Base-by-base conservation (phyloP, 2,888 invertebrate species). In the Polymixis lichenea region DNA sequence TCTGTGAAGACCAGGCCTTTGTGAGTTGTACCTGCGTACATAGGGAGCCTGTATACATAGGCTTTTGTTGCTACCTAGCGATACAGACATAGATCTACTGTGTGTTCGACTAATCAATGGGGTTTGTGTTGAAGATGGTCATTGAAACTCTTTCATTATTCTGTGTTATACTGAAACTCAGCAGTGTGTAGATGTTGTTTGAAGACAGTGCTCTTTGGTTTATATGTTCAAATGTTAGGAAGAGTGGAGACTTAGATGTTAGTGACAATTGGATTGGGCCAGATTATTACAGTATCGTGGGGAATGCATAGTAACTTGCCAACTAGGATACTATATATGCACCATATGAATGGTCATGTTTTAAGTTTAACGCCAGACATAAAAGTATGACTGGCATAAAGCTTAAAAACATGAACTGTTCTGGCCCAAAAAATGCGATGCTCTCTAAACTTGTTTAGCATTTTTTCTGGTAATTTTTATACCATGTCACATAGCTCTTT, bases 1-100 rank as follows among this genome's bases (percentile, higher is more conserved):
- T 51, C 77, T 61, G 55, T 49, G 56, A 55, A 69, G 60, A 69
- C 64, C 53, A 43, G 66, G 56, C 64, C 58, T 60, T 72, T 61
- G 67, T 60, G 67, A 66, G 56, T 49, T 55, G 15, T 43, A 19
- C 32, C 64, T 64, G 28, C 22, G 55, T 17, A 74, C 1, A 66
- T 19, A 38, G 3, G 51, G 17, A 5, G 15, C 2, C 11, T 53
- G 13, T 76, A 11, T 56, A 28, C 4, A 3, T 61, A 43, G 13
- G 7, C 69, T 61, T 65, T 60, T 65, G 69, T 76, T 69, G n/a
- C 28, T 22, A 19, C 7, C 15, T n/a, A 38, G n/a, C 46, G 25
- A 51, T 32, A 13, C 53, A 32, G 19, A 28, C 43, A 28, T 55
- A 17, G 49, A 43, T 60, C 11, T 28, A 49, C 28, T 64, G 55